phyloP scores from a whole-genome alignment of 1,140 invertebrate species.

The Euura lappo region DNA sequence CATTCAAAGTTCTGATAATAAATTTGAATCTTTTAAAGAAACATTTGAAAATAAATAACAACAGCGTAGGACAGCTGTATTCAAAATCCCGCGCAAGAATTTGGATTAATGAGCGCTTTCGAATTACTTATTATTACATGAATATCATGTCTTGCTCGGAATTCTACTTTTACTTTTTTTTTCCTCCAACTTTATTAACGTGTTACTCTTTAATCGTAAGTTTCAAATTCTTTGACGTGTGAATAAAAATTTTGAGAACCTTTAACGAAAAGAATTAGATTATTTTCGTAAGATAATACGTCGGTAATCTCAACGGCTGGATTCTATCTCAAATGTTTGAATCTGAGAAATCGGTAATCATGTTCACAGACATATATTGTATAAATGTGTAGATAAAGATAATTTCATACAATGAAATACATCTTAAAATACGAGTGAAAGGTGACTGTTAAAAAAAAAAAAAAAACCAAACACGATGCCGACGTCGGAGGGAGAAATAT shows the following conservation, averaged over 20 bases:
- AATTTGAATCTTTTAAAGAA: slow-evolving; percentile 2
- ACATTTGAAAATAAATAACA: slow-evolving; percentile 17
- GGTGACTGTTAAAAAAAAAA: not conserved
- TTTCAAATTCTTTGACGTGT: not conserved
- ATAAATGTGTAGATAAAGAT: not conserved
- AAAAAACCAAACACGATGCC: not conserved
- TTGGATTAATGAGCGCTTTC: too few relatives aligned
- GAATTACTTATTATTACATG: too few relatives aligned
- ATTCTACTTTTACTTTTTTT: too few relatives aligned
- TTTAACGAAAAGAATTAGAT: not conserved
- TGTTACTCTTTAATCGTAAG: too few relatives aligned
- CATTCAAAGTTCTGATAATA: not conserved
- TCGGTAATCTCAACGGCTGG: not conserved
- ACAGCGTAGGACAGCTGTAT: too few relatives aligned
- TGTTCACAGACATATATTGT: too few relatives aligned
- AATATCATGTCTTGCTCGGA: too few relatives aligned
- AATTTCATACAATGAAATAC: not conserved
- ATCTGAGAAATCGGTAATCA: too few relatives aligned
- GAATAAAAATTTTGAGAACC: not conserved
- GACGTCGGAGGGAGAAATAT: not conserved
- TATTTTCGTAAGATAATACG: not conserved
- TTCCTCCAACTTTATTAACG: too few relatives aligned
- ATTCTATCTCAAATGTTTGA: too few relatives aligned
- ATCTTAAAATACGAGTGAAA: not conserved
- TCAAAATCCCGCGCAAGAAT: too few relatives aligned